These are phyloP conservation scores for Heliocidaris erythrogramma DNA, from an alignment of 35 echinoderm and acorn worm genomes.

Conservation along the genomic window DNA sequence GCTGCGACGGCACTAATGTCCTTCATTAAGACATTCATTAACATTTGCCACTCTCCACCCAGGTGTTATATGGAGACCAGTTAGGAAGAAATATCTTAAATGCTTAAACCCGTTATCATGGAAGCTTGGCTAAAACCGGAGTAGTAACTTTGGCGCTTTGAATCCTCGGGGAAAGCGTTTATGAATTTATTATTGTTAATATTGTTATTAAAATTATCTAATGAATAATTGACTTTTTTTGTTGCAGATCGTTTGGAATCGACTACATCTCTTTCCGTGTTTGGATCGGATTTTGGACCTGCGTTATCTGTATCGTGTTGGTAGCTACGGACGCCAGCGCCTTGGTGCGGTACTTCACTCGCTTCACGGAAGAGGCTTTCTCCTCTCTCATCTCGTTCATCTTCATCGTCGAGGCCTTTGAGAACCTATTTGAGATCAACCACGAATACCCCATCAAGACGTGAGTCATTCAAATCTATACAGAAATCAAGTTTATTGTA, in stretches of 20 bases:
- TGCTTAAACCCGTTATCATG: too few species aligned
- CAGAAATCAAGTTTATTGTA: too few species aligned
- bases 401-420: slow-evolving; percentile 95
- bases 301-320: slow-evolving; percentile 75
- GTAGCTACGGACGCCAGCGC: slow-evolving; percentile 93
- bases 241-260: slow-evolving; percentile 61
- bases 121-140: too few species aligned
- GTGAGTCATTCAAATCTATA: slow-evolving; percentile 54
- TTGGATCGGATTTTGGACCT: slow-evolving; percentile 96
- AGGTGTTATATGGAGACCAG: too few species aligned
- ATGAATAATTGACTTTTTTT: background rate
- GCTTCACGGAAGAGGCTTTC: slow-evolving; percentile 94
- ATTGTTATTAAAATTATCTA: background rate
- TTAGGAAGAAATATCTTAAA: too few species aligned
- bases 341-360: slow-evolving; percentile 84
- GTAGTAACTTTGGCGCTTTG: too few species aligned
- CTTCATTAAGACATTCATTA: too few species aligned
- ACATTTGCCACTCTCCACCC: too few species aligned
- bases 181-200: too few species aligned
- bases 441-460: slow-evolving; percentile 81
- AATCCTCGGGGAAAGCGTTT: too few species aligned
- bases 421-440: slow-evolving; percentile 80
- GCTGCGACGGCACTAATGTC: too few species aligned
- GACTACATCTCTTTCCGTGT: slow-evolving; percentile 88
- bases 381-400: slow-evolving; percentile 92